Evolutionary conservation across 2,888 invertebrate genomes (phyloP).

Genomic region (Pachymerium ferrugineum): DNA sequence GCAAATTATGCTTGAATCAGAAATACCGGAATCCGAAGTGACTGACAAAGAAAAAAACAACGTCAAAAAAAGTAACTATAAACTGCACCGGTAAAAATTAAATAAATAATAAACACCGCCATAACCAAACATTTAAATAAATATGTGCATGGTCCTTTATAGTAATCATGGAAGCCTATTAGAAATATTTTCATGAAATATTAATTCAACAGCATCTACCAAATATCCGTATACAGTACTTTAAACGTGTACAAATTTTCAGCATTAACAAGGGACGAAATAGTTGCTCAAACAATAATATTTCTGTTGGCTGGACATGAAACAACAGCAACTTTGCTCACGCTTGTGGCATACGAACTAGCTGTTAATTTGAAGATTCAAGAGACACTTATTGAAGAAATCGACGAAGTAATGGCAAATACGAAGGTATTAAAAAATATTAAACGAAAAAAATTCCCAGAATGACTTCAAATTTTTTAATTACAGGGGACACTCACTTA

Average conservation of each 20-base stretch:
- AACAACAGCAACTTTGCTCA: conserved; percentile 29
- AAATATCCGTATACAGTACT: too few species aligned
- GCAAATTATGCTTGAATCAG: conserved; percentile 28
- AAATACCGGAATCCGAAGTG: background rate
- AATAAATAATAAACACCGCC: too few species aligned
- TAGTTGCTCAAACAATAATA: conserved; percentile 27
- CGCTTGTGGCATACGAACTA: background rate
- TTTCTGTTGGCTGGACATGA: conserved; percentile 33
- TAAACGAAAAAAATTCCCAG: background rate
- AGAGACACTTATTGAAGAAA: conserved; percentile 30
- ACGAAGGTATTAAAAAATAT: background rate
- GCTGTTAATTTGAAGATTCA: conserved; percentile 28
- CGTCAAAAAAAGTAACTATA: background rate
- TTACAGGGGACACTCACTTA: conserved; percentile 23
- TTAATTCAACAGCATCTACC: too few species aligned
- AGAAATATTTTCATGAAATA: too few species aligned
- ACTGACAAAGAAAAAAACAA: background rate
- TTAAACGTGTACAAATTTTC: too few species aligned
- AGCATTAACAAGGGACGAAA: background rate
- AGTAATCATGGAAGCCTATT: too few species aligned
- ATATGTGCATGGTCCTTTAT: too few species aligned
- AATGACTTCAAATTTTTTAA: background rate
- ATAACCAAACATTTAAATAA: too few species aligned
- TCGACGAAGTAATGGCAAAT: background rate
- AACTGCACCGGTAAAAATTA: too few species aligned